Evolutionary conservation across 2,113 vertebrate species (phyloP), one percentile per base, ranked within the genome.

Genomic region (Gila orcuttii): DNA sequence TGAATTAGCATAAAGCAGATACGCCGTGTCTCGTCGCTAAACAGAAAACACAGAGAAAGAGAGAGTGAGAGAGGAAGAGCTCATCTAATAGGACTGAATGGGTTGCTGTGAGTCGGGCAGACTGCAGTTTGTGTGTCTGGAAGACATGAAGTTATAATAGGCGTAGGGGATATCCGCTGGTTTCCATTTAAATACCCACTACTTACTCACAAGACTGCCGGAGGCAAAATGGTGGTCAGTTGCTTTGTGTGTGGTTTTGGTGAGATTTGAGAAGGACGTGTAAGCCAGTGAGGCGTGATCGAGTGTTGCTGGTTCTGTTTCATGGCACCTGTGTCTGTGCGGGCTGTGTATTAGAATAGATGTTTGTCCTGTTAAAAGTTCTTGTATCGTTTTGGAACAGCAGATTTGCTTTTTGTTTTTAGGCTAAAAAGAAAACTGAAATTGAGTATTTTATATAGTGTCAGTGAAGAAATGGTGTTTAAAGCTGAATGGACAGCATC

Each of bases 1-100:
- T 93, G 94, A 95, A 96, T 96, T 95, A 96, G 95, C 94, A 96
- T 95, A 94, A 94, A 96, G 95, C 95, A 96, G 95, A 96, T 93
- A 95, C 90, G 94, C 95, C 94, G 93, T 39, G 47, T 33, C 66
- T 66, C 95, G 94, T 96, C 94, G 94, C 95, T 95, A 96, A 95
- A 95, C 95, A 95, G 93, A 93, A 95, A 94, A 96, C 95, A 95
- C 94, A 95, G 94, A 94, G 17, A 93, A 31, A 42, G 15, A 8
- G 33, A 94, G n/a, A 93, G 23, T 2, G 4, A 12, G 39, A 94
- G 95, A 94, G 93, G 94, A 94, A 95, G 94, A 94, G 94, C 94
- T 92, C 92, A 93, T 95, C 95, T 96, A 96, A 96, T 95, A 95
- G 96, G 95, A 94, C 95, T 95, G 95, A 73, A 73, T 73, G 81